Evolutionary conservation across 2,113 vertebrate species (phyloP).

Genomic region (Myxocyprinus asiaticus): DNA sequence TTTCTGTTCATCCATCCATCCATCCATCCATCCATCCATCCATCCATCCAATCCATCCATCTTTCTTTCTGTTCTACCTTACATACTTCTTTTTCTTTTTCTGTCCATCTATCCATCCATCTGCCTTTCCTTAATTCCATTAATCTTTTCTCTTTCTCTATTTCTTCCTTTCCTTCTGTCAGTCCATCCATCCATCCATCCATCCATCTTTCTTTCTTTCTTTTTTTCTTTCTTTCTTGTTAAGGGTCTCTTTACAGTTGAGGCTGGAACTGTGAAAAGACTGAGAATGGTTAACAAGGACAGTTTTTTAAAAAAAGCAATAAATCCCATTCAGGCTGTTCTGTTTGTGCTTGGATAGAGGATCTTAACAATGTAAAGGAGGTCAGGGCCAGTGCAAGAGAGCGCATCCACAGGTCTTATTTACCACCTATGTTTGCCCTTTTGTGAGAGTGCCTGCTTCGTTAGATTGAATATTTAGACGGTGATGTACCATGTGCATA

Average conservation of each 20-base stretch:
- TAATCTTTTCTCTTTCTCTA: too few species aligned
- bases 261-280: constrained; percentile 49
- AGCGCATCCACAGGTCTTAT: constrained; percentile 74
- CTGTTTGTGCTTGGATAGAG: constrained; percentile 70
- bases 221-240: too few species aligned
- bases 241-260: constrained; percentile 65
- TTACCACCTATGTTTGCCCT: constrained; percentile 59
- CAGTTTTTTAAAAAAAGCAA: constrained; percentile 80
- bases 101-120: not conserved
- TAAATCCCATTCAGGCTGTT: constrained; percentile 79
- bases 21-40: too few species aligned
- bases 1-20: constrained; percentile 54
- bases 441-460: constrained; percentile 7
- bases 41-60: too few species aligned
- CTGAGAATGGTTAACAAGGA: constrained; percentile 86
- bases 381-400: constrained; percentile 75
- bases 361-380: constrained; percentile 75
- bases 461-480: constrained; percentile 44
- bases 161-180: too few species aligned
- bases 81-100: too few species aligned
- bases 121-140: not conserved
- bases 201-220: not conserved
- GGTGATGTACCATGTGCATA: not conserved
- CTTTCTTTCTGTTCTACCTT: too few species aligned
- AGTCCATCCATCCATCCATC: not conserved